A percentile compares a stretch with the other conserved stretches of the same genome.
Evolutionary conservation across 92 coral and sea anemone species (phyloP).

Genomic region (Anthopleura xanthogrammica): DNA sequence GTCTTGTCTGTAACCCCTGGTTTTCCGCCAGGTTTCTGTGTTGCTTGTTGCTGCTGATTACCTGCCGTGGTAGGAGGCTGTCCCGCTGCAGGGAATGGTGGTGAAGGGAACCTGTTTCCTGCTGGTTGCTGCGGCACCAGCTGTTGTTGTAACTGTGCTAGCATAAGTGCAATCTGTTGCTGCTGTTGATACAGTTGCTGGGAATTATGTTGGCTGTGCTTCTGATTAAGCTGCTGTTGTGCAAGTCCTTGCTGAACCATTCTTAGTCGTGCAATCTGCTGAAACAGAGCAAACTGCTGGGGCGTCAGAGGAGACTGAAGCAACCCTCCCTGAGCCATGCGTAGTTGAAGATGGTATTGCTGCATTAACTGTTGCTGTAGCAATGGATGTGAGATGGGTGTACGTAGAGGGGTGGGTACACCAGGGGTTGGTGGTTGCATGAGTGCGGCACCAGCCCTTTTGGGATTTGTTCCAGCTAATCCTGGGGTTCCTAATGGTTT

Average conservation of each 20-base stretch:
- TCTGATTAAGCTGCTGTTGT: slow-evolving; percentile 82
- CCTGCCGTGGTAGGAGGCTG: slow-evolving; percentile 31
- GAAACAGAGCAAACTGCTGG: slow-evolving; percentile 81
- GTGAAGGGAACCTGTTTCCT: slow-evolving; percentile 51
- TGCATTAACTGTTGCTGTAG: slow-evolving; percentile 85
- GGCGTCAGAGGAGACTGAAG: slow-evolving; percentile 84
- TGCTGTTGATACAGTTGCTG: slow-evolving; percentile 90
- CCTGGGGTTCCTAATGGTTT: slow-evolving; percentile 44
- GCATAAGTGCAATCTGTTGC: slow-evolving; percentile 90
- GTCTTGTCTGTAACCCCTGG: slow-evolving; percentile 46
- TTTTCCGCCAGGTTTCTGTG: slow-evolving; percentile 45
- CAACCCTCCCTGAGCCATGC: slow-evolving; percentile 93
- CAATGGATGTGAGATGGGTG: slow-evolving; percentile 64
- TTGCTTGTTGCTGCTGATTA: slow-evolving; percentile 56
- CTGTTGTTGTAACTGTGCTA: slow-evolving; percentile 93
- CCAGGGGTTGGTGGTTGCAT: slow-evolving; percentile 60
- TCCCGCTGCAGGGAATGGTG: slow-evolving; percentile 51
- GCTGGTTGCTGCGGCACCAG: slow-evolving; percentile 76
- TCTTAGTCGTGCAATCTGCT: slow-evolving; percentile 87
- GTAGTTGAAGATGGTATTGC: slow-evolving; percentile 86
- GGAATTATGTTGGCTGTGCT: slow-evolving; percentile 71
- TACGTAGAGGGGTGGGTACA: slow-evolving; percentile 69
- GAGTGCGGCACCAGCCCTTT: slow-evolving; percentile 33
- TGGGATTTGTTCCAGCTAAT: slow-evolving; percentile 31
- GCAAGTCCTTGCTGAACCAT: slow-evolving; percentile 92